A percentile compares a stretch with the other conserved stretches of the same genome.
These are phyloP conservation scores for Vidua macroura DNA, from an alignment of 2,113 vertebrate genomes.

Conservation along the genomic window DNA sequence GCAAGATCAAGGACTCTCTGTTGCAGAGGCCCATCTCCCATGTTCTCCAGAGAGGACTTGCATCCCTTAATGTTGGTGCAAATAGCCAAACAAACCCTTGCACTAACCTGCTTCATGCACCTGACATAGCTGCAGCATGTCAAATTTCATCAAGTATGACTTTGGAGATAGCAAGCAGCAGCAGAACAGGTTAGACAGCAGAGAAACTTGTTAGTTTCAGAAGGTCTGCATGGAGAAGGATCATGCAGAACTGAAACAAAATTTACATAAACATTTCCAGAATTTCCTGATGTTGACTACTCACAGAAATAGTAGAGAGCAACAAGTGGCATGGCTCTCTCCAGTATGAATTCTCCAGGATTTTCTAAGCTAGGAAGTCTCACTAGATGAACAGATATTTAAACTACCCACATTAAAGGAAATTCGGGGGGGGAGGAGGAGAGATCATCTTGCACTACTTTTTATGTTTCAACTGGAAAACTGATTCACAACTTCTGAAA, in stretches of 20 bases:
- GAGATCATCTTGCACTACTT: background rate
- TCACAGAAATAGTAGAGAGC: background rate
- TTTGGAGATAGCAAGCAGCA: background rate
- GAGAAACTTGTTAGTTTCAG: background rate
- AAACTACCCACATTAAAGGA: background rate
- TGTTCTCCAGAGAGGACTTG: background rate
- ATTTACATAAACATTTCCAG: background rate
- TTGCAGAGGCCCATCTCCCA: background rate
- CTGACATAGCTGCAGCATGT: background rate
- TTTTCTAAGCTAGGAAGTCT: background rate
- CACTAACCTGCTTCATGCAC: background rate
- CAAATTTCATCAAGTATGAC: background rate
- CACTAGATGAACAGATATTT: background rate
- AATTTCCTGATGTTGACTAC: background rate
- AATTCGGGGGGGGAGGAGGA: fast-evolving
- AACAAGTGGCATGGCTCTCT: background rate
- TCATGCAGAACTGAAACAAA: background rate
- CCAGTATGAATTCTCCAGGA: background rate
- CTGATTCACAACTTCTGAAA: background rate
- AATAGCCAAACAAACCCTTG: background rate
- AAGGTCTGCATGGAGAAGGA: background rate
- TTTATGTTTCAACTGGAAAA: background rate
- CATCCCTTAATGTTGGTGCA: background rate
- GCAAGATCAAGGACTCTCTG: background rate
- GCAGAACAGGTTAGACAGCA: background rate